A percentile compares a stretch with the other conserved stretches of the same genome.
These are phyloP conservation scores for Eleutherodactylus coqui DNA, from an alignment of 2,797 vertebrate genomes.

Conservation along the genomic window DNA sequence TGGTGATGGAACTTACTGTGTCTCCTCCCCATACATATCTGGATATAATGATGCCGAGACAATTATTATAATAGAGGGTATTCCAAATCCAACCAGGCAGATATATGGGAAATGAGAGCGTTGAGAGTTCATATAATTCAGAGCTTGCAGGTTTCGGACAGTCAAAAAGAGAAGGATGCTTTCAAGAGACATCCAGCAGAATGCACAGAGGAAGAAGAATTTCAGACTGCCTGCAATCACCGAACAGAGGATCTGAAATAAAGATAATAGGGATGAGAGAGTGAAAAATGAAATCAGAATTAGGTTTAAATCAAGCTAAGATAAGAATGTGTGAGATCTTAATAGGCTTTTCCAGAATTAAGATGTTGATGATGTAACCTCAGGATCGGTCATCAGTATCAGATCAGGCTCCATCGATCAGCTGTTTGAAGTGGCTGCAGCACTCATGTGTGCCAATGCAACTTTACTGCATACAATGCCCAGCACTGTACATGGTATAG, in stretches of 20 bases:
- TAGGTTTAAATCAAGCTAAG: no score
- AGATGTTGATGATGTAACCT: no score
- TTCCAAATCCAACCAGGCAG: slow-evolving; percentile 77
- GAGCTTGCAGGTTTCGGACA: slow-evolving; percentile 74
- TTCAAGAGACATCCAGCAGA: slow-evolving; percentile 74
- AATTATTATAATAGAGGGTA: slow-evolving; percentile 75
- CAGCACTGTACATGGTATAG: no score
- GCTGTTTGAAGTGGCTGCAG: no score
- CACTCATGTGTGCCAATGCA: no score
- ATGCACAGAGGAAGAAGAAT: slow-evolving; percentile 71
- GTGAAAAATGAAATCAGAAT: not conserved
- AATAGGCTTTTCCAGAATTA: no score
- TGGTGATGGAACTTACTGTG: slow-evolving; percentile 63
- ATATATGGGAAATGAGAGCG: slow-evolving; percentile 73
- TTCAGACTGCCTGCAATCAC: slow-evolving; percentile 69
- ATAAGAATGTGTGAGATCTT: no score
- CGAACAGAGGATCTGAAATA: slow-evolving; percentile 65
- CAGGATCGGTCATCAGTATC: no score
- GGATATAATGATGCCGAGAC: slow-evolving; percentile 71
- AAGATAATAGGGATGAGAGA: slow-evolving; percentile 63
- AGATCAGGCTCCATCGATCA: no score
- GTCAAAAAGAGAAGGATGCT: slow-evolving; percentile 70
- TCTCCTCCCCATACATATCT: slow-evolving; percentile 72
- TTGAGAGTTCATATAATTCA: slow-evolving; percentile 78
- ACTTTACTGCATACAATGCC: no score